These are phyloP conservation scores for Ceraclea dissimilis DNA, from an alignment of 2,888 invertebrate species.

Conservation along the genomic window DNA sequence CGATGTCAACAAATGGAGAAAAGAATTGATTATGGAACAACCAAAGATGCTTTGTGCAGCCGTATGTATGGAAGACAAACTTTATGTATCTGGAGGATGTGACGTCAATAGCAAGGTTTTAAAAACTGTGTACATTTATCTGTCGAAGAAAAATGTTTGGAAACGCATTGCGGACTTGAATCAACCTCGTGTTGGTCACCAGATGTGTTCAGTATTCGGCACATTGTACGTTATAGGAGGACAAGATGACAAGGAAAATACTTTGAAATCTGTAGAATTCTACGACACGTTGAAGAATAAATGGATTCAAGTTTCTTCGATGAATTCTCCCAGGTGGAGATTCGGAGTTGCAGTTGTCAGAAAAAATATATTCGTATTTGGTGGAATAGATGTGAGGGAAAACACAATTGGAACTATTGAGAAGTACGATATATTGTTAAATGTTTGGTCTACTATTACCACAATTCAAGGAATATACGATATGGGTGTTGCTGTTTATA, in stretches of 20 bases:
- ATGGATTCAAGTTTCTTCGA: neutral
- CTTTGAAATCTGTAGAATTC: neutral
- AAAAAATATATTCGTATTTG: constrained; percentile 11
- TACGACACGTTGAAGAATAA: constrained; percentile 4
- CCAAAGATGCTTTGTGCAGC: constrained; percentile 2
- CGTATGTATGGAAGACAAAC: neutral
- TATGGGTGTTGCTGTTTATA: constrained; percentile 8
- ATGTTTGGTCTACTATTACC: constrained; percentile 1
- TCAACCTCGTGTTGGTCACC: constrained; percentile 3
- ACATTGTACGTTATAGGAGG: constrained; percentile 11
- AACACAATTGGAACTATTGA: constrained; percentile 1
- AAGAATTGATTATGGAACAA: neutral
- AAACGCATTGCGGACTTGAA: neutral
- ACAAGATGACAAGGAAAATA: neutral
- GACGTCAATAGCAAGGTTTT: neutral
- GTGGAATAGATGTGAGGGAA: constrained; percentile 1
- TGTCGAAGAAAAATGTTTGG: constrained; percentile 5
- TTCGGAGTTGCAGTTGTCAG: constrained; percentile 8
- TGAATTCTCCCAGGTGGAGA: constrained; percentile 3
- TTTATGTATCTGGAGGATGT: constrained; percentile 11
- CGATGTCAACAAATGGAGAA: constrained; percentile 10
- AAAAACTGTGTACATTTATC: neutral
- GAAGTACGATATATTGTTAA: constrained; percentile 5
- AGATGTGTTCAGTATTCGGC: constrained; percentile 10
- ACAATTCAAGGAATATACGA: constrained; percentile 3